Evolutionary conservation across 1,140 invertebrate genomes (phyloP).

Genomic region (Palaemon carinicauda): DNA sequence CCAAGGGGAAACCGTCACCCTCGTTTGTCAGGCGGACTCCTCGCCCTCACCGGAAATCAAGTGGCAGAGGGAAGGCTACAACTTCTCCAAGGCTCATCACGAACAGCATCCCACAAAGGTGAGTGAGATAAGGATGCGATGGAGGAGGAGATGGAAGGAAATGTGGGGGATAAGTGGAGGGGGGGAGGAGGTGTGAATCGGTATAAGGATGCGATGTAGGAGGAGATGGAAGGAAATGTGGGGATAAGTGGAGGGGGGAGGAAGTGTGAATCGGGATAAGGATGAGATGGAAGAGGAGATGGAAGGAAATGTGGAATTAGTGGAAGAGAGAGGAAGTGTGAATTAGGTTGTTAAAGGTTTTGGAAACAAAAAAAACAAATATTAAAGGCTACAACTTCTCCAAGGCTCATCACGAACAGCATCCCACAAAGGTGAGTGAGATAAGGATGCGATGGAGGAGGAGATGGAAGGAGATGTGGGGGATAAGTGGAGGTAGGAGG

Average conservation of each 20-base stretch:
- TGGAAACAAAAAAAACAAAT: too few relatives aligned
- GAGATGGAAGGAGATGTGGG: too few relatives aligned
- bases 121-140: constrained; percentile 63
- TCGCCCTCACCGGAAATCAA: constrained; percentile 87
- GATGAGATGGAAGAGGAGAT: too few relatives aligned
- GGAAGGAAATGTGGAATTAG: too few relatives aligned
- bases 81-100: constrained; percentile 64
- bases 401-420: constrained; percentile 46
- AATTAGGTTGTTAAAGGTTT: too few relatives aligned
- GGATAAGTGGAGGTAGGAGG: too few relatives aligned
- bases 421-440: constrained; percentile 74
- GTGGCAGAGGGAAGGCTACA: constrained; percentile 81
- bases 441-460: not conserved
- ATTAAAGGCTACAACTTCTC: constrained; percentile 72
- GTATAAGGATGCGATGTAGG: not conserved
- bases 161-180: too few relatives aligned
- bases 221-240: not conserved
- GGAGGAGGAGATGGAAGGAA: too few relatives aligned
- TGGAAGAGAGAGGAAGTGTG: too few relatives aligned
- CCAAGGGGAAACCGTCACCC: constrained; percentile 80
- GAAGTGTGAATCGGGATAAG: too few relatives aligned
- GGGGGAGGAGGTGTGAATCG: too few relatives aligned
- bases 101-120: constrained; percentile 71
- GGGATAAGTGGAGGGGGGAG: too few relatives aligned
- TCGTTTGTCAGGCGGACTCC: constrained; percentile 87